These are phyloP conservation scores for Gryllus longicercus DNA, from an alignment of 2,888 invertebrate species.

Conservation along the genomic window DNA sequence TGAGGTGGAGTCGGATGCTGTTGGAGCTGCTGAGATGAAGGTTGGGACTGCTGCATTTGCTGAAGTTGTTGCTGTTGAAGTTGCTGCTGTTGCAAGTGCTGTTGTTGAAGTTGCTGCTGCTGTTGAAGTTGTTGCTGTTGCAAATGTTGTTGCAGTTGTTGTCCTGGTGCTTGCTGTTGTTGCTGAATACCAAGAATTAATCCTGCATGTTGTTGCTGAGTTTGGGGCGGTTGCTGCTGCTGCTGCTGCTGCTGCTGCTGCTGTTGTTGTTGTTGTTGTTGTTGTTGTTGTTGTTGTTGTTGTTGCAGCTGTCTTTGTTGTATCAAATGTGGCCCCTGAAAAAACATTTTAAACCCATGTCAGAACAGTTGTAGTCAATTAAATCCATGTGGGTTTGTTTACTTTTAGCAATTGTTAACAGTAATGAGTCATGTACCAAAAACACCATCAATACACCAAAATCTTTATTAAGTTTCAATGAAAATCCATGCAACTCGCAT, in stretches of 20 bases:
- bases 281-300: slow-evolving; percentile 37
- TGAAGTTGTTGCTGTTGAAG: slow-evolving; percentile 42
- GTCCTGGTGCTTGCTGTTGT: slow-evolving; percentile 43
- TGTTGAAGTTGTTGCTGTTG: slow-evolving; percentile 41
- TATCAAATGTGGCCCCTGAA: not conserved
- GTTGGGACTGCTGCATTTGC: slow-evolving; percentile 41
- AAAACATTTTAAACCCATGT: not conserved
- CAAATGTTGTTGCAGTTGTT: slow-evolving; percentile 49
- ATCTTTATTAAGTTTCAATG: too few species aligned
- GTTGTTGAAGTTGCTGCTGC: not conserved
- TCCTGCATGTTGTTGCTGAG: slow-evolving; percentile 30
- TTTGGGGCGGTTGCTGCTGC: slow-evolving; percentile 36
- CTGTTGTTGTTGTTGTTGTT: slow-evolving; percentile 43
- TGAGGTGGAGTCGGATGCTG: not conserved
- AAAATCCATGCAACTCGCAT: too few species aligned
- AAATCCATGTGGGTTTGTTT: too few species aligned
- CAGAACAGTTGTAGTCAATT: not conserved
- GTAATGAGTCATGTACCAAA: too few species aligned
- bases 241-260: slow-evolving; percentile 36
- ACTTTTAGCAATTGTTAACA: too few species aligned
- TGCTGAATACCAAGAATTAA: slow-evolving; percentile 43
- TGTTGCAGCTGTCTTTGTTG: slow-evolving; percentile 34
- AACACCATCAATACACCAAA: too few species aligned
- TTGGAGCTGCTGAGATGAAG: slow-evolving; percentile 33
- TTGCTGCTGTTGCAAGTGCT: not conserved